phyloP scores from a whole-genome alignment of 2,888 invertebrate species.

The Ophonus ardosiacus region DNA sequence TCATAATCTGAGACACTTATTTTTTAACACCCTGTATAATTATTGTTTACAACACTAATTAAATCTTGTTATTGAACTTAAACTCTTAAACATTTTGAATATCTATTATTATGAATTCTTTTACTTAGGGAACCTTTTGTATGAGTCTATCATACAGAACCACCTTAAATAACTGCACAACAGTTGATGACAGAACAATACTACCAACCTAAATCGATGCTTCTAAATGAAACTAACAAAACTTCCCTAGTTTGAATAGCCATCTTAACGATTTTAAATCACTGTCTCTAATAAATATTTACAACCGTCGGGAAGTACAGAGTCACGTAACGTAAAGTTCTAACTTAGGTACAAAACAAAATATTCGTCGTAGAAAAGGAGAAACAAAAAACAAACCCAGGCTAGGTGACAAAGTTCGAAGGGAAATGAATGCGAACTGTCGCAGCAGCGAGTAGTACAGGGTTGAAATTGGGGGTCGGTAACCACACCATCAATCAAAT shows the following conservation, averaged over 20 bases:
- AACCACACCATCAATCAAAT: constrained; percentile 35
- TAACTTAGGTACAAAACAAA: constrained; percentile 18
- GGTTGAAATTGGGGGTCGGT: not conserved
- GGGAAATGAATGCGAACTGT: constrained; percentile 41
- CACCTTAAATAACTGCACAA: too few species aligned
- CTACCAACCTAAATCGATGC: not conserved
- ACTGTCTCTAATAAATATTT: constrained; percentile 7
- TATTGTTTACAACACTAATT: too few species aligned
- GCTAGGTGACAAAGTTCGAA: not conserved
- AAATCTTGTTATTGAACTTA: too few species aligned
- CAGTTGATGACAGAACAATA: not conserved
- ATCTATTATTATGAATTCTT: too few species aligned
- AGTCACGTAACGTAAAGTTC: constrained; percentile 37
- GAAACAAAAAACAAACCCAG: constrained; percentile 11
- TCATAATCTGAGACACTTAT: too few species aligned
- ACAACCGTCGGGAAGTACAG: not conserved
- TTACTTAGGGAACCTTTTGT: too few species aligned
- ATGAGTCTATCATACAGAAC: too few species aligned
- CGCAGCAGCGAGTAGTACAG: not conserved
- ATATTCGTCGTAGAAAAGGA: not conserved
- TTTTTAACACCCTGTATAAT: too few species aligned
- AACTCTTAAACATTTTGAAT: too few species aligned
- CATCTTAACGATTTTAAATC: not conserved
- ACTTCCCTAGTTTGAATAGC: not conserved
- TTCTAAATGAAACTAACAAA: not conserved